Evolutionary conservation across 1,140 invertebrate genomes (phyloP).

Genomic region (Phymorhynchus buccinoides): DNA sequence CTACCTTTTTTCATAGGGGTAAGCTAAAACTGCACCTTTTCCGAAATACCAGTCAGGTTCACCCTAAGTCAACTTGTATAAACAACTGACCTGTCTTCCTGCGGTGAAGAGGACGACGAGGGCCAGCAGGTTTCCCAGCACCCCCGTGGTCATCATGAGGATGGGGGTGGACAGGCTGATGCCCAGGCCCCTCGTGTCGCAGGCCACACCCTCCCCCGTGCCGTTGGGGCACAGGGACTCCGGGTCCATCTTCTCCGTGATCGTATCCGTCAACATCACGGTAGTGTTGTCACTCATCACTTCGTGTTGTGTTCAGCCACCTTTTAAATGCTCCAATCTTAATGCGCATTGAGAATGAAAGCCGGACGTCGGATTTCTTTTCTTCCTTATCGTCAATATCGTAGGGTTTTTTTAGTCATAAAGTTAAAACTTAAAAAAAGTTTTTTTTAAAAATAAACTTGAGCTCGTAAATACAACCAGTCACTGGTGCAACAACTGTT

Average conservation of each 20-base stretch:
- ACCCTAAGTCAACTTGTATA: too few species aligned
- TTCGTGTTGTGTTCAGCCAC: too few species aligned
- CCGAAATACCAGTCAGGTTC: slow-evolving; percentile 28
- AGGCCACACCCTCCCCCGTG: slow-evolving; percentile 25
- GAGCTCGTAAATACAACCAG: too few species aligned
- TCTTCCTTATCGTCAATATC: too few species aligned
- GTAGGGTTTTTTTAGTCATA: too few species aligned
- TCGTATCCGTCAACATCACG: background rate
- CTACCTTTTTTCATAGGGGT: too few species aligned
- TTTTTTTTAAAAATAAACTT: too few species aligned
- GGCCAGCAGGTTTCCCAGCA: slow-evolving; percentile 70
- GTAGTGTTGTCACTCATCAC: background rate
- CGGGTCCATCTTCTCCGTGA: background rate
- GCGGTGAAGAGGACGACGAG: slow-evolving; percentile 69
- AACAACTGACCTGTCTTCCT: slow-evolving; percentile 49
- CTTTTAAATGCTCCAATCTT: background rate
- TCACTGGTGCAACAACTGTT: too few species aligned
- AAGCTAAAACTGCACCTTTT: too few species aligned
- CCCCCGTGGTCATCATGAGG: slow-evolving; percentile 62
- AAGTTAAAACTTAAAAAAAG: too few species aligned
- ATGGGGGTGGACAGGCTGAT: slow-evolving; percentile 64
- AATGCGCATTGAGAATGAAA: background rate
- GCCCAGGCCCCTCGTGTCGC: slow-evolving; percentile 50
- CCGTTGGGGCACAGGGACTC: background rate
- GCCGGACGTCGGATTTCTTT: too few species aligned